Conservation (phyloP, 2,113 vertebrate genomes). For the Osmerus eperlanus region DNA sequence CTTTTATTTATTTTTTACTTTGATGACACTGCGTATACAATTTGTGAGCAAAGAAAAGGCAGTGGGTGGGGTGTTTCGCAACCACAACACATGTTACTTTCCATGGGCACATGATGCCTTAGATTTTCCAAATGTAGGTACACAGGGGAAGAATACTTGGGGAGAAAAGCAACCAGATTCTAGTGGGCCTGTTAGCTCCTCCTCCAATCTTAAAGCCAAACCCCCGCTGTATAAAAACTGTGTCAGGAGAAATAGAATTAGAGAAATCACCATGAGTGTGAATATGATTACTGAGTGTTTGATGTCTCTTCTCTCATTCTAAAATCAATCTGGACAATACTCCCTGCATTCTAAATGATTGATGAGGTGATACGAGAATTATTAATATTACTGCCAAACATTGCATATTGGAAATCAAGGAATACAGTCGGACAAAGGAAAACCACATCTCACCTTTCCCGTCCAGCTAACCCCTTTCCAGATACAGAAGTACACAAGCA, state of each 20-base stretch:
- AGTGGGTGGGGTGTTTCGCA: slow-evolving; percentile 26
- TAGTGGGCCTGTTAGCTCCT: slow-evolving; percentile 45
- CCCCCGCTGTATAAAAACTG: slow-evolving; percentile 38
- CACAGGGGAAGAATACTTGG: slow-evolving; percentile 41
- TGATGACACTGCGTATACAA: slow-evolving; percentile 8
- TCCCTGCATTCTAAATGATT: slow-evolving; percentile 52
- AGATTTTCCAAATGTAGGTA: slow-evolving; percentile 49
- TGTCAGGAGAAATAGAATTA: slow-evolving; percentile 60
- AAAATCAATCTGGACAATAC: slow-evolving; percentile 48
- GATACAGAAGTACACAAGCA: slow-evolving; percentile 98
- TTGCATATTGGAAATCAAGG: slow-evolving; percentile 16
- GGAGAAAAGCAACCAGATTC: slow-evolving; percentile 46
- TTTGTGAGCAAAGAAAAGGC: slow-evolving; percentile 30
- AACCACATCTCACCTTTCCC: slow-evolving; percentile 86
- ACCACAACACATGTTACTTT: slow-evolving; percentile 57
- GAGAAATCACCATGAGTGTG: slow-evolving; percentile 40
- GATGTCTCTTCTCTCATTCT: slow-evolving; percentile 42
- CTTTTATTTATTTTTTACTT: background rate
- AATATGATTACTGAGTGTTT: slow-evolving; percentile 46
- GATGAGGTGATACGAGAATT: slow-evolving; percentile 55
- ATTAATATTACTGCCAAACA: slow-evolving; percentile 51
- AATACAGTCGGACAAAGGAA: slow-evolving; percentile 14
- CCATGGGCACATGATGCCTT: slow-evolving; percentile 47
- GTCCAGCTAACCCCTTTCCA: slow-evolving; percentile 99
- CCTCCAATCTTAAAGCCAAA: slow-evolving; percentile 59